phyloP scores from a whole-genome alignment of 2,888 invertebrate species.

The Leptopilina drosophilae region DNA sequence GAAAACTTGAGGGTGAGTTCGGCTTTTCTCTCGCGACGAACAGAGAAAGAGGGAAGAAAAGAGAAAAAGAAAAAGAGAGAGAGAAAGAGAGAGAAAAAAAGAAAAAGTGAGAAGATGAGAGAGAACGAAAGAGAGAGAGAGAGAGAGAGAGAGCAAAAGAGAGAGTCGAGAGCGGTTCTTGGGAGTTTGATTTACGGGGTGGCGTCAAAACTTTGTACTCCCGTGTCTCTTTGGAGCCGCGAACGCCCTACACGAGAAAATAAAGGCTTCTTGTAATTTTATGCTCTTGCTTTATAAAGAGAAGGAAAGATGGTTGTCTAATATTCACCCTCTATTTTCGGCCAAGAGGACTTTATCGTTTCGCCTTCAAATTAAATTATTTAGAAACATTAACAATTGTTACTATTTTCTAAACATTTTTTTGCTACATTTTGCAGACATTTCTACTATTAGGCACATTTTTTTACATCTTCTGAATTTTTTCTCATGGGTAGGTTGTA shows the following conservation, averaged over 20 bases:
- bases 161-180: slow-evolving; percentile 61
- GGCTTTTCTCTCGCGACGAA: slow-evolving; percentile 57
- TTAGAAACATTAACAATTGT: too few relatives aligned
- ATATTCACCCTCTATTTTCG: slow-evolving; percentile 37
- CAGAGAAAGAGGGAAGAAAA: too few relatives aligned
- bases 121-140: slow-evolving; percentile 39
- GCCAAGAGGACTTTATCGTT: not conserved
- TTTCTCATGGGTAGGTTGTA: too few relatives aligned
- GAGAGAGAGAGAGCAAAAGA: too few relatives aligned
- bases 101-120: slow-evolving; percentile 40
- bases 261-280: slow-evolving; percentile 68
- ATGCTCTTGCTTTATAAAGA: slow-evolving; percentile 47
- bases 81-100: too few relatives aligned
- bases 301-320: slow-evolving; percentile 18
- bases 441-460: too few relatives aligned
- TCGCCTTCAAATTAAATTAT: too few relatives aligned
- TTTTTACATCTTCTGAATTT: too few relatives aligned
- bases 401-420: too few relatives aligned
- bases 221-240: slow-evolving; percentile 64
- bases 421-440: too few relatives aligned
- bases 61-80: too few relatives aligned
- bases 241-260: slow-evolving; percentile 63
- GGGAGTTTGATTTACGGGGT: slow-evolving; percentile 72
- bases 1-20: slow-evolving; percentile 63
- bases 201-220: slow-evolving; percentile 75